Percentiles rank a stretch among this genome's conserved stretches.
phyloP scores from a whole-genome alignment of 2,888 invertebrate species.

The Acanthoscelides obtectus region DNA sequence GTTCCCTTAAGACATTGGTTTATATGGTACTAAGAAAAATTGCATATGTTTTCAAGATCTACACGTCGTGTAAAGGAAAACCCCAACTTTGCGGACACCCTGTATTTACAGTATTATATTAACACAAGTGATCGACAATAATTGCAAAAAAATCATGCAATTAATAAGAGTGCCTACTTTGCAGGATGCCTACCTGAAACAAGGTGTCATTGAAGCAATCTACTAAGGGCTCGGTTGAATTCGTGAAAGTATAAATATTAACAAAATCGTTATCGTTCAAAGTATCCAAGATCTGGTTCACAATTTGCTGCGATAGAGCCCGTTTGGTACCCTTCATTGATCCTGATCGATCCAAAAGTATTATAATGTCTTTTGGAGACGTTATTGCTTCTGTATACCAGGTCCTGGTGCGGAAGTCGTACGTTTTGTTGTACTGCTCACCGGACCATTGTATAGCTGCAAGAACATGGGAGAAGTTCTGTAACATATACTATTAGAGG shows the following conservation, averaged over 20 bases:
- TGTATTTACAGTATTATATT: too few relatives aligned
- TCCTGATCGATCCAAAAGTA: conserved; percentile 63
- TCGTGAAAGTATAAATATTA: conserved; percentile 89
- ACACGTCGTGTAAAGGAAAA: too few relatives aligned
- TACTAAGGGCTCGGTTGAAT: conserved; percentile 72
- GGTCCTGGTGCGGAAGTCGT: conserved; percentile 88
- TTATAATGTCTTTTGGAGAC: conserved; percentile 89
- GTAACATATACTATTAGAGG: too few relatives aligned
- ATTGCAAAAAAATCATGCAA: too few relatives aligned
- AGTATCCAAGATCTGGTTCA: conserved; percentile 87
- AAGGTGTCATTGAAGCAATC: conserved; percentile 78
- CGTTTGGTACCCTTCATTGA: conserved; percentile 62
- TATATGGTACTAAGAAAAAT: too few relatives aligned
- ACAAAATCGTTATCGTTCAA: conserved; percentile 97
- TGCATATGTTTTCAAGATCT: too few relatives aligned
- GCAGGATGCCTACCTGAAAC: conserved; percentile 69
- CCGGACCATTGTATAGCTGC: conserved; percentile 67
- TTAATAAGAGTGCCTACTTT: not conserved
- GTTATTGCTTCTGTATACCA: conserved; percentile 99
- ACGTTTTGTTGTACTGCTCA: conserved; percentile 59
- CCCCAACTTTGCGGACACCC: too few relatives aligned
- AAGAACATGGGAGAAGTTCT: conserved; percentile 11
- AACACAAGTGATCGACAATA: too few relatives aligned
- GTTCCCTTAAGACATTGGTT: too few relatives aligned
- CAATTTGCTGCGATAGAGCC: conserved; percentile 82